These are phyloP conservation scores for Diabrotica balteata DNA, from an alignment of 2,888 invertebrate genomes.

Conservation along the genomic window DNA sequence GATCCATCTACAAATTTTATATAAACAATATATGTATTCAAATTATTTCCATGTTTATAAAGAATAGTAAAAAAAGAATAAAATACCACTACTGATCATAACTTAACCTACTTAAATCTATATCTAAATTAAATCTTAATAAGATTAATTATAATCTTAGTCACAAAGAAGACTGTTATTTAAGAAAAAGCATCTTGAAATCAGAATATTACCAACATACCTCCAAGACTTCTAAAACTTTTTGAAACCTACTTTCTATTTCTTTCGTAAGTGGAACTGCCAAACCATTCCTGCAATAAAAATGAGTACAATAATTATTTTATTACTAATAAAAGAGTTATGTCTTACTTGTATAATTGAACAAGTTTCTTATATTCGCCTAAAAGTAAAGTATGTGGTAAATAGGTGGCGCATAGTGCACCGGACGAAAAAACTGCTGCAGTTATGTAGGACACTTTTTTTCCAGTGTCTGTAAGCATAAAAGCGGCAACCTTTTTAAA, in stretches of 20 bases:
- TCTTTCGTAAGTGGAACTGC: slow-evolving; percentile 65
- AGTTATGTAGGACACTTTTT: slow-evolving; percentile 62
- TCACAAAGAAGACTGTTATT: too few relatives aligned
- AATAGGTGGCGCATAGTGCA: slow-evolving; percentile 60
- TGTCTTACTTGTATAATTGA: slow-evolving; percentile 69
- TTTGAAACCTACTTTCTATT: slow-evolving; percentile 63
- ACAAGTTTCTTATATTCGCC: slow-evolving; percentile 69
- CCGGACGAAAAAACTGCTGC: slow-evolving; percentile 62
- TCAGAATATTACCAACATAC: slow-evolving; percentile 35
- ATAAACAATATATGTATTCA: not conserved
- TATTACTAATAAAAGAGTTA: too few relatives aligned
- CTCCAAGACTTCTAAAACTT: slow-evolving; percentile 69
- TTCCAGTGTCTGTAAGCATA: slow-evolving; percentile 66
- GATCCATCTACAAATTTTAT: slow-evolving; percentile 56
- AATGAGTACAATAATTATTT: not conserved
- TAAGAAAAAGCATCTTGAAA: too few relatives aligned
- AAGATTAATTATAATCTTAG: too few relatives aligned
- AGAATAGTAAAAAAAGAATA: too few relatives aligned
- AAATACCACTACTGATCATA: too few relatives aligned
- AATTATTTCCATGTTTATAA: too few relatives aligned
- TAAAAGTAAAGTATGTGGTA: slow-evolving; percentile 70
- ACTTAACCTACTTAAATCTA: too few relatives aligned
- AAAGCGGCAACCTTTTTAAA: slow-evolving; percentile 54
- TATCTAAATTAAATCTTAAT: too few relatives aligned
- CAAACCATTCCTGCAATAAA: slow-evolving; percentile 66